Percentiles rank a stretch among this genome's conserved stretches.
phyloP scores from a whole-genome alignment of 2,113 vertebrate genomes.

The Rhynchomys soricoides region DNA sequence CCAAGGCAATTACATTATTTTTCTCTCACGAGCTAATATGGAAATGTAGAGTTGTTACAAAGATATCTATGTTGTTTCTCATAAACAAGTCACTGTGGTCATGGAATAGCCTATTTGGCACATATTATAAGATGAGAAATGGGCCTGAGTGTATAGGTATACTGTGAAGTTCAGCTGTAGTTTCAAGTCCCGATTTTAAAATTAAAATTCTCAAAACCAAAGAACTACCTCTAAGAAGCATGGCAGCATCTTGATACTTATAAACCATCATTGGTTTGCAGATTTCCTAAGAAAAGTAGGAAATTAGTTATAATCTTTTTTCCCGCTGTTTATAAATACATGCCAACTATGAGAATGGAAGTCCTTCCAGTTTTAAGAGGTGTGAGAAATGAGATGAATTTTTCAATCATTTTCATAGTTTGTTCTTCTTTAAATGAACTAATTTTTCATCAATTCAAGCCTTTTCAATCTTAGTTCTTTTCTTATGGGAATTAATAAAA shows the following conservation, averaged over 20 bases:
- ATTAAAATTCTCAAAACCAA: slow-evolving; percentile 12
- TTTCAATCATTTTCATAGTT: neutral
- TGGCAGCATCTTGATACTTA: neutral
- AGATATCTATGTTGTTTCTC: neutral
- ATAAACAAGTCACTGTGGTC: neutral
- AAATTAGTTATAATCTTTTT: neutral
- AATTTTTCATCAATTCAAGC: neutral
- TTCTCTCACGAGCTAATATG: neutral
- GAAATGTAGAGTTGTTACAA: neutral
- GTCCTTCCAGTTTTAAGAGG: neutral
- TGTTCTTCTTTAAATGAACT: neutral
- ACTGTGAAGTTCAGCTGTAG: slow-evolving; percentile 5
- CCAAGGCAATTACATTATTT: neutral
- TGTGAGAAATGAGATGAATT: neutral
- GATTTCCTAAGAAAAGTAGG: slow-evolving; percentile 24
- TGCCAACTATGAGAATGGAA: neutral
- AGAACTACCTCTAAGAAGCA: neutral
- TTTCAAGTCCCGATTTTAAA: slow-evolving; percentile 22
- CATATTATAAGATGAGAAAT: slow-evolving; percentile 2
- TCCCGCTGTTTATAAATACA: neutral
- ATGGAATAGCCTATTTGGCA: neutral
- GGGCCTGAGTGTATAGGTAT: neutral
- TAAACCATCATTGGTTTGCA: neutral
- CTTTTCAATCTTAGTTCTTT: slow-evolving; percentile 13
- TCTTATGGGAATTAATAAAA: neutral